Base-by-base conservation (phyloP, 1,140 invertebrate species). In the Pachypeltis micranthus region DNA sequence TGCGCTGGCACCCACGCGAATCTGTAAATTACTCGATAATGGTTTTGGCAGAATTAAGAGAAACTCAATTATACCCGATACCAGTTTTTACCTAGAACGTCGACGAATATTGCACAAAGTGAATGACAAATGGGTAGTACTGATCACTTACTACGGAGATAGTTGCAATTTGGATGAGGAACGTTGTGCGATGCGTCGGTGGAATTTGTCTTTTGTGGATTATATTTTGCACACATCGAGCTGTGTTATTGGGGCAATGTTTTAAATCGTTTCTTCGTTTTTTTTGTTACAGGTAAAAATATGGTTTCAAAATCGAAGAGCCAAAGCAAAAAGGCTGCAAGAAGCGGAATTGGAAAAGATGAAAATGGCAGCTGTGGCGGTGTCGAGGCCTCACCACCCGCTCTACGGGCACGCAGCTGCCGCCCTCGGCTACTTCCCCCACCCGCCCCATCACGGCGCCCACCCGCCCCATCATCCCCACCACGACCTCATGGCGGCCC, bases 291-390 rank as follows among this genome's bases (percentile, higher is more conserved):
- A 91, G 85, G 90, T 93, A 60, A 96, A 96, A 82, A 97, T 96
- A 69, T 97, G 93, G 93, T 97, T 96, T 75, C 93, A 97, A 84
- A 97, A 97, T 75, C 82, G 93, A 4, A 78, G 93, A 44, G 93
- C 93, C 58, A 96, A 97, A 76, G 90, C 90, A 67, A 97, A 97
- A 74, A 82, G 93, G 24, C 80, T 96, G 7, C 92, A 96, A 73
- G 93, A 97, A 75, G 92, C 93, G 28, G 93, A 96, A 80, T 84
- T 93, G 68, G 91, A 92, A 75, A 91, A 91, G 74, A 74, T 91
- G 66, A 85, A 88, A 73, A 88, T 90, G 85, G 85, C 85, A 14
- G 79, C 81, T 1, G 74, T 84, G 58, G 85, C 84, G 16, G 80
- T 81, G 1, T 74, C 83, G 55, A 74, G 80, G 47, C 81, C 75